Percentiles rank a stretch among this genome's conserved stretches.
These are phyloP conservation scores for Phocoena sinus DNA, from an alignment of 2,113 vertebrate genomes.

Conservation along the genomic window DNA sequence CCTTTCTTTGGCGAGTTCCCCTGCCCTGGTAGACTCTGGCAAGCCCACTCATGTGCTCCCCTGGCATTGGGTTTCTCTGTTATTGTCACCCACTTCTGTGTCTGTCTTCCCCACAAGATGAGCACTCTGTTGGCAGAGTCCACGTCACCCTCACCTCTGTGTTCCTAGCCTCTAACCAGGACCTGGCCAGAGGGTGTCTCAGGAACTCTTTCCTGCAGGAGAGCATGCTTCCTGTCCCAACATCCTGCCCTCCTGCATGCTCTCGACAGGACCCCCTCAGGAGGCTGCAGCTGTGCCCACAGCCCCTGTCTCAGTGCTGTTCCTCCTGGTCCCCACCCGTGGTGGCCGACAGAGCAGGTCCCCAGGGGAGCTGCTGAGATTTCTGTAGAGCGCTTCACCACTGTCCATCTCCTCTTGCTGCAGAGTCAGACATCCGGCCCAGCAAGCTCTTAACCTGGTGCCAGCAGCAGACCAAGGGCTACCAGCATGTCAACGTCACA, in stretches of 20 bases:
- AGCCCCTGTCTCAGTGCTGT: background rate
- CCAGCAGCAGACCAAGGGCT: conserved; percentile 94
- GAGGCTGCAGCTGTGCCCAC: background rate
- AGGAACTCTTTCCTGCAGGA: background rate
- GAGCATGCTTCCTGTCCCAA: background rate
- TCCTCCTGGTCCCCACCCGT: background rate
- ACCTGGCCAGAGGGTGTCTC: background rate
- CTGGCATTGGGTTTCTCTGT: accelerated
- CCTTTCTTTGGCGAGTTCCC: background rate
- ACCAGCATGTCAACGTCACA: conserved; percentile 85
- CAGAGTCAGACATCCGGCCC: conserved; percentile 93
- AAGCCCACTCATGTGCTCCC: accelerated
- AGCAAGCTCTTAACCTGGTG: conserved; percentile 95
- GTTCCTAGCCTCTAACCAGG: background rate
- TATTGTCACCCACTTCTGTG: accelerated
- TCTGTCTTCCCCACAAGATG: background rate
- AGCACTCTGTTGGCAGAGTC: background rate
- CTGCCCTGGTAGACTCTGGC: background rate
- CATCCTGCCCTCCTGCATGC: background rate
- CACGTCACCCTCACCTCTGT: background rate
- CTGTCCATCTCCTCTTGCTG: background rate
- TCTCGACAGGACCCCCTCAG: background rate
- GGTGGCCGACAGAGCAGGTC: background rate
- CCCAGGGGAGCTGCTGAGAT: background rate
- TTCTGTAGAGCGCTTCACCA: background rate